Percentiles rank a stretch among this genome's conserved stretches.
Evolutionary conservation across 2,113 vertebrate species (phyloP).

Genomic region (Neolamprologus falcicula): DNA sequence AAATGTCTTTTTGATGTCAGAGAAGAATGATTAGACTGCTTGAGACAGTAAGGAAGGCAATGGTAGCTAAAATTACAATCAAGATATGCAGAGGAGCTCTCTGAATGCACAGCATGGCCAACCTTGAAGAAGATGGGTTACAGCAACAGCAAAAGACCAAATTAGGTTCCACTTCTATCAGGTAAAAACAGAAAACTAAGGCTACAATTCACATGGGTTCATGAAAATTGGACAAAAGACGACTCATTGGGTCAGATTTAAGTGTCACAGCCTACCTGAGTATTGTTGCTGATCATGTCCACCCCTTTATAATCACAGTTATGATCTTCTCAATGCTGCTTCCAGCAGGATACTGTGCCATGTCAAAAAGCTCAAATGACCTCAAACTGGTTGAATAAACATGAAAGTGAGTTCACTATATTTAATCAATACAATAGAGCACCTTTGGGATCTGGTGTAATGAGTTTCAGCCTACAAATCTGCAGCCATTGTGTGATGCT

Average conservation of each 20-base stretch:
- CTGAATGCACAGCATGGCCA: neutral
- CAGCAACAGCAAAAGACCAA: neutral
- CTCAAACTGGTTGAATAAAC: neutral
- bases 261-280: neutral
- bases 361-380: neutral
- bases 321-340: neutral
- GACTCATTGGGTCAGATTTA: neutral
- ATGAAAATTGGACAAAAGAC: rapidly evolving
- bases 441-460: neutral
- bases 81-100: neutral
- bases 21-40: neutral
- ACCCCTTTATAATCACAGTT: rapidly evolving
- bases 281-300: neutral
- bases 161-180: neutral
- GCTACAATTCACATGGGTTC: neutral
- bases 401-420: neutral
- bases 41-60: neutral
- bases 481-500: neutral
- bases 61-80: neutral
- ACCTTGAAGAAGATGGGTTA: neutral
- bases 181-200: neutral
- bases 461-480: neutral
- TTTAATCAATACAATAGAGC: neutral
- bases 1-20: neutral
- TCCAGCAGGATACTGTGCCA: neutral